Base-by-base conservation (phyloP, 2,797 vertebrate genomes). In the Poecilia gillii region DNA sequence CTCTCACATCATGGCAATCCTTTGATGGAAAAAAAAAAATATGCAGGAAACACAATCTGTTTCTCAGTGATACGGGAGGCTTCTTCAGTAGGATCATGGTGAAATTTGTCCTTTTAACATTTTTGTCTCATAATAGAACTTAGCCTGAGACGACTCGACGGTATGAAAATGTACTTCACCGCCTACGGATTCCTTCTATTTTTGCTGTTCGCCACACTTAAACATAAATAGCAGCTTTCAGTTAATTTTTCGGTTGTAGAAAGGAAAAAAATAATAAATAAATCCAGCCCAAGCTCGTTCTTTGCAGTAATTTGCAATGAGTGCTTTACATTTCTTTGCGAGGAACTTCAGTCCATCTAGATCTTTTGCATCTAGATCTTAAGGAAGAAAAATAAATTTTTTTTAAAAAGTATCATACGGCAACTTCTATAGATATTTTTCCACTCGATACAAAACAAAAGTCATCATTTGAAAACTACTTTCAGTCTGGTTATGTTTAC, bases 1-100 rank as follows among this genome's bases (percentile, higher is more conserved):
- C 46, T 76, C 70, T 74, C 57, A 74, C 77, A 73, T 77, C 39
- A 18, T 71, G 53, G 76, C 77, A 79, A 81, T 43, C 55, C 70
- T 78, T 88, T 75, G 45, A 77, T 73, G 8, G 18, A 31, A 18
- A 39, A 18, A 33, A 33, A 33, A 73, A 81, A 73, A 81, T 72
- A 77, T 73, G 62, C 73, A 75, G 46, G 71, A 85, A 73, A 66
- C 64, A 78, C 46, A 77, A 18, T 59, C 8, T 68, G 23, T 43
- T 3, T 43, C 36, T 25, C 57, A 71, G 16, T 23, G 47, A 78
- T 53, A 53, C 55, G 23, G 55, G 18, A 66, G 68, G 9, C 6
- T 20, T 31, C 73, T 80, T 73, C 49, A 73, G 6, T 57, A 3
- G 45, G n/a, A 78, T 82, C n/a, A 33, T 64, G 31, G 3, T 43